Conservation (phyloP, 2,888 invertebrate genomes). For the Drosophila basisetae region DNA sequence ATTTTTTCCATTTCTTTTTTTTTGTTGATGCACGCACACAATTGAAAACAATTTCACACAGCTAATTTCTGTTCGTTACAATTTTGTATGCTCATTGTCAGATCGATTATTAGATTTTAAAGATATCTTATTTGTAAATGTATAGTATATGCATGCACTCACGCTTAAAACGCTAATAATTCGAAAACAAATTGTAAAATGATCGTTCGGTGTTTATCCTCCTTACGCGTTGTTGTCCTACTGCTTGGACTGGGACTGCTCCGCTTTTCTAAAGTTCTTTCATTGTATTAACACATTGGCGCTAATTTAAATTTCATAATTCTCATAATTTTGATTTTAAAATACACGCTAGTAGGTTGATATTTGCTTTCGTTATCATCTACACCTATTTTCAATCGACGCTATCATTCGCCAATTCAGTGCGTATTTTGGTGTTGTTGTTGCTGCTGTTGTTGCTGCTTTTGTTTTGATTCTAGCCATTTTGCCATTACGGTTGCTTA, state of each 20-base stretch:
- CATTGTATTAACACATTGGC: slow-evolving; percentile 48
- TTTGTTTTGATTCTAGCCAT: slow-evolving; percentile 22
- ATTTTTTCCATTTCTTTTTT: neutral
- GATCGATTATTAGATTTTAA: slow-evolving; percentile 54
- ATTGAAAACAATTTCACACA: slow-evolving; percentile 65
- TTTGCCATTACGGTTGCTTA: slow-evolving; percentile 52
- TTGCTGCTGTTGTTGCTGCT: slow-evolving; percentile 1
- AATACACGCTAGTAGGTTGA: slow-evolving; percentile 49
- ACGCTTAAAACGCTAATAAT: slow-evolving; percentile 57
- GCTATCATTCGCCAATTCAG: slow-evolving; percentile 33
- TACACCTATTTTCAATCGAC: slow-evolving; percentile 32
- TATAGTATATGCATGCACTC: slow-evolving; percentile 45
- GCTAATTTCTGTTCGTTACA: slow-evolving; percentile 66
- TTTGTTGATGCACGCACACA: slow-evolving; percentile 22
- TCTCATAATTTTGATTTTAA: slow-evolving; percentile 44
- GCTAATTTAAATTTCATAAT: slow-evolving; percentile 27
- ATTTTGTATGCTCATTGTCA: slow-evolving; percentile 60
- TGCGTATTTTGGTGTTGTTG: slow-evolving; percentile 12
- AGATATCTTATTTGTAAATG: slow-evolving; percentile 47
- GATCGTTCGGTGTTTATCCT: slow-evolving; percentile 31
- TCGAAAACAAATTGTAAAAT: slow-evolving; percentile 65
- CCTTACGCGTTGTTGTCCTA: slow-evolving; percentile 9
- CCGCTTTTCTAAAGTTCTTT: slow-evolving; percentile 24
- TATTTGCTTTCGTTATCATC: slow-evolving; percentile 54
- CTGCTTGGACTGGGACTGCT: slow-evolving; percentile 9